These are phyloP conservation scores for Lepidurus apus DNA, from an alignment of 1,140 invertebrate genomes.

Conservation along the genomic window DNA sequence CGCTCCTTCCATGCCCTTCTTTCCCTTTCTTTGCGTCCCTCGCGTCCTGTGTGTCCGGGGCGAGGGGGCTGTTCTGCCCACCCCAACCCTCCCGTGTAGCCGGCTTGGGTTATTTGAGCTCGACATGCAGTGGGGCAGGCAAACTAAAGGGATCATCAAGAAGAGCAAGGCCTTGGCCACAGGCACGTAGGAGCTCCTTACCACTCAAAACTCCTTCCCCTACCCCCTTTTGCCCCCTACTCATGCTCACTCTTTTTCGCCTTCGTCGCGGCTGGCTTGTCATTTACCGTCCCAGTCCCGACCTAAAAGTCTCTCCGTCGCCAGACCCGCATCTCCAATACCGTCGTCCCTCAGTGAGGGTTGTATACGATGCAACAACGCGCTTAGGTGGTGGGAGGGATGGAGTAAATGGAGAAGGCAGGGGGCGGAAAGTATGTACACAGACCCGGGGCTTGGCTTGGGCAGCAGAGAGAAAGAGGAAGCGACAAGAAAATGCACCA, in stretches of 20 bases:
- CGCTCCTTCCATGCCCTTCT: neutral
- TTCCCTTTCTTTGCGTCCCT: neutral
- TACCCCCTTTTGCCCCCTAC: neutral
- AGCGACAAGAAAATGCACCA: constrained; percentile 2
- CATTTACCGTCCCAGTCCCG: constrained; percentile 7
- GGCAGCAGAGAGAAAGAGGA: constrained; percentile 13
- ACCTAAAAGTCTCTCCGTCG: neutral
- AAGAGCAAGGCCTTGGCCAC: constrained; percentile 6
- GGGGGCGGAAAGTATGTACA: neutral
- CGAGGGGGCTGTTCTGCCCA: neutral
- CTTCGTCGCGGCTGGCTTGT: constrained; percentile 9
- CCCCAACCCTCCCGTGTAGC: neutral
- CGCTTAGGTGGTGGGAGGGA: neutral
- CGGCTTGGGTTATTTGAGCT: constrained; percentile 9
- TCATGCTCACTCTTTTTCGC: neutral
- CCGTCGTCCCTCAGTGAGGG: neutral
- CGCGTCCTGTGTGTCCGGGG: neutral
- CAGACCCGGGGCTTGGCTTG: neutral
- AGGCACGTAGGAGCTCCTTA: constrained; percentile 5
- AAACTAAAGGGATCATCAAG: constrained; percentile 13
- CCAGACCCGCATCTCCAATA: constrained; percentile 6
- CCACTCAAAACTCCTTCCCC: constrained; percentile 7
- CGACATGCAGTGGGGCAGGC: constrained; percentile 11
- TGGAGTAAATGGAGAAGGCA: neutral
- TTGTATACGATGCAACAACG: constrained; percentile 2